Evolutionary conservation across 2,888 invertebrate species (phyloP).

Genomic region (Charanyca ferruginea): DNA sequence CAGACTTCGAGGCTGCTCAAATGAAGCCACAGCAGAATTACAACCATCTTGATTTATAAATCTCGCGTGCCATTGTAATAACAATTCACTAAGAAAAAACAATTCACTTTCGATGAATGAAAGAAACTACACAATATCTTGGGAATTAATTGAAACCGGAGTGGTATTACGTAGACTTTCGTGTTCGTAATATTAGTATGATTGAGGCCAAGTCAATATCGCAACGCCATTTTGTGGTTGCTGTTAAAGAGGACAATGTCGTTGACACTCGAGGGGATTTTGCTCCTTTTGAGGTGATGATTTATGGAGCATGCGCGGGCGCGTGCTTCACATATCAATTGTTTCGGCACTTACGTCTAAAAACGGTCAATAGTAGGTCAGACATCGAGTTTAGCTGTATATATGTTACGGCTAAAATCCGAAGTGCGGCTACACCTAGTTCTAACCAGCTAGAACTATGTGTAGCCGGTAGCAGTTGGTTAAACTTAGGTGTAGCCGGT

Average conservation of each 20-base stretch:
- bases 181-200: conserved; percentile 51
- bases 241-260: conserved; percentile 73
- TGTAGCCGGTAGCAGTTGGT: no score
- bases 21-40: neutral
- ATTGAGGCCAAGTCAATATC: conserved; percentile 63
- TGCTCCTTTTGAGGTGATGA: conserved; percentile 69
- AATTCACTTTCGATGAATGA: conserved; percentile 31
- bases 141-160: conserved; percentile 41
- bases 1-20: no score
- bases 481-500: no score
- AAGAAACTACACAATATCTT: conserved; percentile 25
- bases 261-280: conserved; percentile 71
- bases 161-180: conserved; percentile 44
- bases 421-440: no score
- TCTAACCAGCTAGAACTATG: no score
- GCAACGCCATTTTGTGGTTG: conserved; percentile 49
- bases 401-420: no score
- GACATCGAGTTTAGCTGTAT: neutral
- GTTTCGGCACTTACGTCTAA: conserved; percentile 1
- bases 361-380: conserved; percentile 41
- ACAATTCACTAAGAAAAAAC: neutral
- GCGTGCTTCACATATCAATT: conserved; percentile 56
- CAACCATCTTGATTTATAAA: conserved; percentile 1
- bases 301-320: conserved; percentile 42
- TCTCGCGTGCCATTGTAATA: neutral